phyloP scores from a whole-genome alignment of 64 coral and sea anemone genomes.

The Porites australiensis region DNA sequence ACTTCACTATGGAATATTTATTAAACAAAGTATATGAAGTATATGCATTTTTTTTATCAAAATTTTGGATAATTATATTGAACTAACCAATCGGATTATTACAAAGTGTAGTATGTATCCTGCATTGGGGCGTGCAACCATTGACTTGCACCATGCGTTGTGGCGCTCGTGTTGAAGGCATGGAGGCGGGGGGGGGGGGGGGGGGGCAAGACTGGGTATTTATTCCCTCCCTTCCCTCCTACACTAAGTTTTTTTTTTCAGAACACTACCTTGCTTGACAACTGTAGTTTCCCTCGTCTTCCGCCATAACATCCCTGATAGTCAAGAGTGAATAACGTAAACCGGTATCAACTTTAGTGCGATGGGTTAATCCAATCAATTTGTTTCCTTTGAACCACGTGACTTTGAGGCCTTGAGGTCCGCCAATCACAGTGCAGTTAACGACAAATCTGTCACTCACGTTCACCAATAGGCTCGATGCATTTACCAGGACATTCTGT shows the following conservation, averaged over 20 bases:
- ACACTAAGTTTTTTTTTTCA: background rate
- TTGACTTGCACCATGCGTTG: no score
- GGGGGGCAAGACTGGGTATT: no score
- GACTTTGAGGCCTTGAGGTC: background rate
- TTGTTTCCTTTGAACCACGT: conserved; percentile 26
- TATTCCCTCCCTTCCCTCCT: no score
- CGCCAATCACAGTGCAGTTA: conserved; percentile 24
- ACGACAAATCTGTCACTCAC: background rate
- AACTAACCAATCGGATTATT: no score
- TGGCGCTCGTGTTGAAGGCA: no score
- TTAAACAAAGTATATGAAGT: no score
- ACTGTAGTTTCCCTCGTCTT: conserved; percentile 33
- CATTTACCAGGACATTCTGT: background rate
- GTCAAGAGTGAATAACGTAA: conserved; percentile 20
- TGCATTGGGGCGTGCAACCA: no score
- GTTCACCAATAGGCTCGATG: background rate
- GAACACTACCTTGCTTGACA: conserved; percentile 30
- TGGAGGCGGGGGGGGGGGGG: no score
- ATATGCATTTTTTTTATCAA: no score
- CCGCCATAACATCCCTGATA: conserved; percentile 1
- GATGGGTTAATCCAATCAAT: conserved; percentile 15
- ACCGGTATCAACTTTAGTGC: conserved; percentile 14
- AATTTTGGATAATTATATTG: no score
- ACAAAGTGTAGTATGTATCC: no score
- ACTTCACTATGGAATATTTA: no score